Conservation (phyloP, 2,888 invertebrate species). For the Melangyna quadrimaculata region DNA sequence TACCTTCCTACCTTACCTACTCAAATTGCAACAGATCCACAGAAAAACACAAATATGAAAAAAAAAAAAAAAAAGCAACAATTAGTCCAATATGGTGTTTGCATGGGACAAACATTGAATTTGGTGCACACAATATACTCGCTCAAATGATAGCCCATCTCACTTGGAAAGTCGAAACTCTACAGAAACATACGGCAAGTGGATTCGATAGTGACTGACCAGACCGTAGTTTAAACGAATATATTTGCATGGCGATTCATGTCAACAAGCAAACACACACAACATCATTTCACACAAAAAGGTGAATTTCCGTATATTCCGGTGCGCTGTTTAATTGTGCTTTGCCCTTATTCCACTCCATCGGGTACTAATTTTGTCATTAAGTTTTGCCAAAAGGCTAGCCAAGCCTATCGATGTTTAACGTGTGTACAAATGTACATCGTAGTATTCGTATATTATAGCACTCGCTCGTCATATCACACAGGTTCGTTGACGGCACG, state of each 20-base stretch:
- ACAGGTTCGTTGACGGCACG: not conserved
- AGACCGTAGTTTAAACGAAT: not conserved
- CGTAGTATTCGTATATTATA: too few species aligned
- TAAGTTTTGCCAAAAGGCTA: conserved; percentile 46
- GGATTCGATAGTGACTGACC: too few species aligned
- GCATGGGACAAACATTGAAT: conserved; percentile 60
- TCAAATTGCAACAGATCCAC: not conserved
- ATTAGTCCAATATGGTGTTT: conserved; percentile 60
- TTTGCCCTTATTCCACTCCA: conserved; percentile 61
- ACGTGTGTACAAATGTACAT: not conserved
- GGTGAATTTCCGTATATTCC: conserved; percentile 48
- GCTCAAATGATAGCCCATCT: not conserved
- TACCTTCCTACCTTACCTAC: too few species aligned
- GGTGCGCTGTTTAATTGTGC: conserved; percentile 29
- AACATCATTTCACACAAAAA: conserved; percentile 9
- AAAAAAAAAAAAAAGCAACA: conserved; percentile 25
- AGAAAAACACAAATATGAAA: not conserved
- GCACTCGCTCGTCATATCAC: not conserved
- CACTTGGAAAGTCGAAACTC: not conserved
- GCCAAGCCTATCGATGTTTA: conserved; percentile 44
- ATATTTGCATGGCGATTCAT: conserved; percentile 29
- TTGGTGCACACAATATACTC: conserved; percentile 33
- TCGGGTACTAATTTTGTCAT: conserved; percentile 68
- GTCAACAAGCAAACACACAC: conserved; percentile 22
- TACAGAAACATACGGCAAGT: not conserved